Evolutionary conservation across 1,140 invertebrate genomes (phyloP), one percentile per base, ranked within the genome.

Genomic region (Samia ricini): DNA sequence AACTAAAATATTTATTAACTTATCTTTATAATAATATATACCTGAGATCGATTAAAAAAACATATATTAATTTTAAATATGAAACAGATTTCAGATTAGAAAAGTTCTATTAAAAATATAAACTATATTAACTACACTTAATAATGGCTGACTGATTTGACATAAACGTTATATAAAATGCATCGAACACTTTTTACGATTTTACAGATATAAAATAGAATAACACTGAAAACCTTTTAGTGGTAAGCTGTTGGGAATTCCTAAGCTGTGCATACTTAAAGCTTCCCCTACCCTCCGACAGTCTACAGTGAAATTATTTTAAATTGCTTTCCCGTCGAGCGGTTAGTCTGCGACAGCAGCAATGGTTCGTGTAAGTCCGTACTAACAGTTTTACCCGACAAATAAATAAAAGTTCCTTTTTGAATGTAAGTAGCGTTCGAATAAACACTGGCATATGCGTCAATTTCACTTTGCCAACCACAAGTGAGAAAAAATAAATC

Each of bases 211-310:
- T 21, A 15, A 10, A 29, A 33, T 42, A 10, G 10, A 10, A 29
- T 49, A 55, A 66, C 64, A 66, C 33, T 49, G 64, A 59, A 66
- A 61, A 58, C 64, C 64, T 66, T 66, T 62, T 61, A 66, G 60
- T 19, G n/a, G 19, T 56, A 26, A 8, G 29, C 18, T 19, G 55
- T 19, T 57, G 26, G 55, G 24, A 36, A 29, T 57, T 57, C 55
- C 55, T 36, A 29, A 54, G 21, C 52, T 24, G 24, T 57, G 26
- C 23, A 36, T 36, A 36, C 55, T 36, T 36, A 33, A 33, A 21
- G 10, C 21, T 57, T n/a, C n/a, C 10, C 50, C 50, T 21, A 52
- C 22, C 26, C 20, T 33, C 33, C 19, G 55, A 15, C 26, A 36
- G 29, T 57, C 55, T 57, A 57, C 55, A 33, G 18, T 29, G 10